Evolutionary conservation across 2,888 invertebrate species (phyloP).

Genomic region (Conistra vaccinii): DNA sequence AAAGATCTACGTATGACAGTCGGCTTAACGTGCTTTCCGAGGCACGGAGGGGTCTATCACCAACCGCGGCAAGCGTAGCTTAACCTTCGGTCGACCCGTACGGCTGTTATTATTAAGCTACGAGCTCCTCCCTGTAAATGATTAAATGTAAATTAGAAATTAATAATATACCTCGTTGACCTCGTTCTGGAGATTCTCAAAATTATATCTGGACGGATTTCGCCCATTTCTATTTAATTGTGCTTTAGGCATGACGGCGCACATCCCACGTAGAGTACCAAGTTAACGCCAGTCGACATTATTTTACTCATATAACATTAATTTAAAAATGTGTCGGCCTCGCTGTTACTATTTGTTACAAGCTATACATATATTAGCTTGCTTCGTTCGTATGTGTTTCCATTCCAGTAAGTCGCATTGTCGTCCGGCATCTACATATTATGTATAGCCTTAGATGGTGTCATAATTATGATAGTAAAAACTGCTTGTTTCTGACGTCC

Average conservation of each 20-base stretch:
- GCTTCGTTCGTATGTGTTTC: no score
- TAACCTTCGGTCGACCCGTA: not conserved
- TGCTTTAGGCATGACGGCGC: not conserved
- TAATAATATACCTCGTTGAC: constrained; percentile 4
- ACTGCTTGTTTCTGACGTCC: not conserved
- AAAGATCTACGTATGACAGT: not conserved
- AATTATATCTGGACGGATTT: not conserved
- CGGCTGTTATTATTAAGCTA: not conserved
- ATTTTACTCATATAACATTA: not conserved
- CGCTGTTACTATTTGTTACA: not conserved
- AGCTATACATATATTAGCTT: no score
- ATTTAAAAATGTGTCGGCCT: not conserved
- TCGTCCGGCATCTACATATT: no score
- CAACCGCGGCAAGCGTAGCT: not conserved
- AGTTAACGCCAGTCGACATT: not conserved
- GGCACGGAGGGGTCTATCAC: not conserved
- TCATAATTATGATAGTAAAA: no score
- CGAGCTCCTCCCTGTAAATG: not conserved
- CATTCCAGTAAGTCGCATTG: no score
- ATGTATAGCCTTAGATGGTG: no score
- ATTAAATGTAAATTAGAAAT: constrained; percentile 14
- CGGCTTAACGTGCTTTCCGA: not conserved
- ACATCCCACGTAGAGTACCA: not conserved
- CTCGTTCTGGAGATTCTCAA: not conserved
- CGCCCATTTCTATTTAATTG: not conserved